Evolutionary conservation across 2,888 invertebrate genomes (phyloP).

Genomic region (Drosophila quasianomalipes): DNA sequence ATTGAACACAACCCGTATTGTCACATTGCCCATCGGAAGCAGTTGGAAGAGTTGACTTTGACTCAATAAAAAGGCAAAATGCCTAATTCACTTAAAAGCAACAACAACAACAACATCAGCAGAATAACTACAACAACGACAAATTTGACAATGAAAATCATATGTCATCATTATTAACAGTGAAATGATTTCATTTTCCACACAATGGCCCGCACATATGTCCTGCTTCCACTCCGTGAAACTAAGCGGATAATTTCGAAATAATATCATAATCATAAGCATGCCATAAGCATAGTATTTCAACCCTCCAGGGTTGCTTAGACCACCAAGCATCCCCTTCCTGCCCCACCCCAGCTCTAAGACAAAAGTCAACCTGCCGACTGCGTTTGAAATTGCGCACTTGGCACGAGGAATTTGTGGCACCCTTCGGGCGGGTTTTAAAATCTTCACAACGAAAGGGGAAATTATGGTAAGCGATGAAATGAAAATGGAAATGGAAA

Average conservation of each 20-base stretch:
- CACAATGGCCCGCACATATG: constrained; percentile 83
- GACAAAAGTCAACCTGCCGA: constrained; percentile 82
- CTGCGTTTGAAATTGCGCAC: constrained; percentile 81
- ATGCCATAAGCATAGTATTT: constrained; percentile 35
- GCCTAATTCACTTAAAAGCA: constrained; percentile 81
- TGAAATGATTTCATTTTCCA: constrained; percentile 84
- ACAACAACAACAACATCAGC: constrained; percentile 37
- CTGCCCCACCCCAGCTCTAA: neutral
- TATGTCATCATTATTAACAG: constrained; percentile 86
- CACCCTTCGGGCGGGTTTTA: constrained; percentile 52
- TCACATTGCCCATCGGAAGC: neutral
- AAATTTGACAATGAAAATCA: constrained; percentile 84
- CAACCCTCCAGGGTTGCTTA: constrained; percentile 48
- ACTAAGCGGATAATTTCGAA: constrained; percentile 84
- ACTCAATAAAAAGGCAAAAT: constrained; percentile 78
- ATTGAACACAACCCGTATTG: constrained; percentile 73
- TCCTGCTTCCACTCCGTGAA: constrained; percentile 70
- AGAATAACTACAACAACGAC: constrained; percentile 27
- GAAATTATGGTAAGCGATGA: constrained; percentile 73
- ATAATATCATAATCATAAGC: constrained; percentile 85
- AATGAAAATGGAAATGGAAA: constrained; percentile 16
- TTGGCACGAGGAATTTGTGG: constrained; percentile 44
- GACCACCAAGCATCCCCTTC: neutral
- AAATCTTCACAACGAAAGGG: constrained; percentile 61
- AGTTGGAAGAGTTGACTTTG: constrained; percentile 45